Conservation (phyloP, 2,797 vertebrate species). For the Spatula versicolor region DNA sequence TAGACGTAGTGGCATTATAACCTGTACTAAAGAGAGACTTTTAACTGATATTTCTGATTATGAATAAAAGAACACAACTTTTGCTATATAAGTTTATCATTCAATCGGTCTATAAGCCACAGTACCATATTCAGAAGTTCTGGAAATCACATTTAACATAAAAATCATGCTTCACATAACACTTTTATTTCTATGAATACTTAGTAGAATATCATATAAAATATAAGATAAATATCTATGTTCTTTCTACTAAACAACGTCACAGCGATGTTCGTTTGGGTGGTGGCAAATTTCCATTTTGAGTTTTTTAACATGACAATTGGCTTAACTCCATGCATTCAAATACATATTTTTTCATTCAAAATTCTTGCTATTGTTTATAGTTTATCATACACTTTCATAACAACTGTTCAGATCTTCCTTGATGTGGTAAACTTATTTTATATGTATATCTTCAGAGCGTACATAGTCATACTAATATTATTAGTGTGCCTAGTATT, state of each 20-base stretch:
- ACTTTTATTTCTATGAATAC: neutral
- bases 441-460: constrained; percentile 31
- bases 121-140: neutral
- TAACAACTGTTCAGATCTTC: constrained; percentile 63
- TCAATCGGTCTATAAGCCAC: neutral
- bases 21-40: neutral
- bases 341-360: constrained; percentile 43
- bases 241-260: neutral
- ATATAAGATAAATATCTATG: neutral
- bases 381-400: constrained; percentile 46
- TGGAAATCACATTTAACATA: neutral
- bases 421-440: constrained; percentile 29
- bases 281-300: constrained; percentile 20
- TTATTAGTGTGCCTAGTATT: neutral
- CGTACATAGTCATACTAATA: neutral
- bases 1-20: neutral
- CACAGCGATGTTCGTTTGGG: neutral
- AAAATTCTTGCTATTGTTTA: constrained; percentile 61
- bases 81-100: neutral
- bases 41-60: neutral
- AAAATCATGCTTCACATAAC: neutral
- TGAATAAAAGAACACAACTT: neutral
- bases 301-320: constrained; percentile 10
- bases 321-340: constrained; percentile 36
- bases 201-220: neutral